A percentile compares a stretch with the other conserved stretches of the same genome.
Evolutionary conservation across 1,140 invertebrate genomes (phyloP).

Genomic region (Drosophila ananassae): DNA sequence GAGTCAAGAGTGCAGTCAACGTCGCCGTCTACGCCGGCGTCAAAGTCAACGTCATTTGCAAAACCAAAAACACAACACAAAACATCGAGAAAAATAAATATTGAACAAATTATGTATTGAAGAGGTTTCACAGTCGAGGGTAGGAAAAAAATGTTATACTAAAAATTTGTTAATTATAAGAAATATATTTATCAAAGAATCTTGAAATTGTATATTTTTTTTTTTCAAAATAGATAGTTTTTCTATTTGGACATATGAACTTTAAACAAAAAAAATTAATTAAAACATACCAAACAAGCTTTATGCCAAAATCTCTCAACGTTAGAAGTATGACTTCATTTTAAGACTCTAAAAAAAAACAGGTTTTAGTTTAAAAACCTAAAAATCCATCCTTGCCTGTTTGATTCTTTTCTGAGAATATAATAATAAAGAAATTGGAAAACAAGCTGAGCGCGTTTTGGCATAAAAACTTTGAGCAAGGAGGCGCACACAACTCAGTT

Average conservation of each 20-base stretch:
- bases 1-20: conserved; percentile 65
- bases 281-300: too few relatives aligned
- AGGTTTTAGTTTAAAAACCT: conserved; percentile 1
- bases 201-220: not conserved
- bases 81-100: conserved; percentile 67
- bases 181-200: not conserved
- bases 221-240: too few relatives aligned
- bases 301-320: too few relatives aligned
- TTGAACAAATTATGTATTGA: conserved; percentile 78
- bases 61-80: conserved; percentile 59
- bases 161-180: not conserved
- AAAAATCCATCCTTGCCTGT: conserved; percentile 34
- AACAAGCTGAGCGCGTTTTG: conserved; percentile 58
- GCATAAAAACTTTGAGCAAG: conserved; percentile 78
- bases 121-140: conserved; percentile 47
- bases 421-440: conserved; percentile 77
- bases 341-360: not conserved
- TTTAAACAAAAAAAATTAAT: not conserved
- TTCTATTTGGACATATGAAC: too few relatives aligned
- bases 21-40: conserved; percentile 19
- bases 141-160: too few relatives aligned
- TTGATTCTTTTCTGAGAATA: conserved; percentile 38
- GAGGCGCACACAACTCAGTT: conserved; percentile 75
- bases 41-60: conserved; percentile 38
- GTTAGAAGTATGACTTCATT: not conserved